Conservation (phyloP, 2,797 vertebrate species). For the Xiphorhynchus erythropygius region DNA sequence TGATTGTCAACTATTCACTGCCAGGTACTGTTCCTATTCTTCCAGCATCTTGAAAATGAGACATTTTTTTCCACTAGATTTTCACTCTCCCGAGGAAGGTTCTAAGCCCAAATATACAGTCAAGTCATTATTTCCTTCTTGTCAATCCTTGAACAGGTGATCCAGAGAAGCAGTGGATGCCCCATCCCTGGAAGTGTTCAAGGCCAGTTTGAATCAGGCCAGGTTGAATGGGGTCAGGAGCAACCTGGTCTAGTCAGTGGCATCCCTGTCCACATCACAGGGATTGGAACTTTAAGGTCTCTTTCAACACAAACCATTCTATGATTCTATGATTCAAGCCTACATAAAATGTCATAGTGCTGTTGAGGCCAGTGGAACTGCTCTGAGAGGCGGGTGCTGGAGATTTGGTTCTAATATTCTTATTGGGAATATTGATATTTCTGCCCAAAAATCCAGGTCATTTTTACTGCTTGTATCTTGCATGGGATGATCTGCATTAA, state of each 20-base stretch:
- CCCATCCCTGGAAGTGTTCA: background rate
- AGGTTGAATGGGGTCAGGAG: background rate
- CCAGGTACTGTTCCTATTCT: background rate
- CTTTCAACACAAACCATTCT: background rate
- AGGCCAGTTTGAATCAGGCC: background rate
- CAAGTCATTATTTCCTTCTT: background rate
- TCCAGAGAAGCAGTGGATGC: background rate
- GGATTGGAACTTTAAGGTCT: background rate
- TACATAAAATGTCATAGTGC: background rate
- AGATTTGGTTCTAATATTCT: background rate
- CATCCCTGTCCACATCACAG: background rate
- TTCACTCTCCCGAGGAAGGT: background rate
- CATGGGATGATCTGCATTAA: background rate
- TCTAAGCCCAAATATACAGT: background rate
- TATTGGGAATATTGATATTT: background rate
- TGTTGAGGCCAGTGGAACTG: background rate
- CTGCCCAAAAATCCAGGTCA: background rate
- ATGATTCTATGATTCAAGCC: background rate
- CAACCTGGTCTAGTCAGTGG: background rate
- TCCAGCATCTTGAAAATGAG: background rate
- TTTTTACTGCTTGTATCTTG: background rate
- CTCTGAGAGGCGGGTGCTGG: rapidly evolving
- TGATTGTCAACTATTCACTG: background rate
- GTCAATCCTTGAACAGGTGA: background rate
- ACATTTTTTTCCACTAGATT: background rate